Base-by-base conservation (phyloP, 2,797 vertebrate species). In the Neoniphon sammara region DNA sequence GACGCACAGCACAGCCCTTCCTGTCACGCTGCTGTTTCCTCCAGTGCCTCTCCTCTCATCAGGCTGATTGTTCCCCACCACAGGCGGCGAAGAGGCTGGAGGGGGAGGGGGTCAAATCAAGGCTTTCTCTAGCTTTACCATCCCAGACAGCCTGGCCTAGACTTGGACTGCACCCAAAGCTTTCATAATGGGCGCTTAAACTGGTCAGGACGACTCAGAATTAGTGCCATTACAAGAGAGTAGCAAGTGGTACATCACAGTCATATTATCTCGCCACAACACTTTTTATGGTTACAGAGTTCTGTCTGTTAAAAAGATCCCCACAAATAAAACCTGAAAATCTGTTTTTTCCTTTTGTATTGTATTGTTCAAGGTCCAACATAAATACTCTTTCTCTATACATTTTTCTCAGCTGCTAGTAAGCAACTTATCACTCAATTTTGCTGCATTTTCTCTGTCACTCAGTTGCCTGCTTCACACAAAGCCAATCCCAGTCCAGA, bases 1-100 rank as follows among this genome's bases (percentile, higher is more conserved):
- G 94, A 95, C 88, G 87, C 91, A 95, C 83, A 88, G 92, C 91
- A 91, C 85, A 90, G 87, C 91, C 87, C 93, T 96, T 97, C 96
- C 96, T 96, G 86, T 93, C 91, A 89, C 90, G 93, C 86, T 92
- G 91, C 87, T 62, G 85, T 94, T 96, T 96, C 95, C 95, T 94
- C 89, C 92, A 87, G 81, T 80, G 89, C 87, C 88, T 89, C 92
- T 87, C 86, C 84, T 86, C 91, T 90, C 91, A 87, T 91, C 92
- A 91, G 85, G 68, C 84, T 89, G 90, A 95, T 95, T 96, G 95
- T 95, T 96, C 92, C 67, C 88, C 88, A 85, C 87, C 79, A 82
- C 74, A 66, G 87, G 89, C 81, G 70, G 89, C 81, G 59, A 65
- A 76, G 75, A 71, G 77, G 18, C 46, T 73, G 65, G n/a, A n/a